Base-by-base conservation (phyloP, 2,888 invertebrate genomes). In the Drosophila mettleri region DNA sequence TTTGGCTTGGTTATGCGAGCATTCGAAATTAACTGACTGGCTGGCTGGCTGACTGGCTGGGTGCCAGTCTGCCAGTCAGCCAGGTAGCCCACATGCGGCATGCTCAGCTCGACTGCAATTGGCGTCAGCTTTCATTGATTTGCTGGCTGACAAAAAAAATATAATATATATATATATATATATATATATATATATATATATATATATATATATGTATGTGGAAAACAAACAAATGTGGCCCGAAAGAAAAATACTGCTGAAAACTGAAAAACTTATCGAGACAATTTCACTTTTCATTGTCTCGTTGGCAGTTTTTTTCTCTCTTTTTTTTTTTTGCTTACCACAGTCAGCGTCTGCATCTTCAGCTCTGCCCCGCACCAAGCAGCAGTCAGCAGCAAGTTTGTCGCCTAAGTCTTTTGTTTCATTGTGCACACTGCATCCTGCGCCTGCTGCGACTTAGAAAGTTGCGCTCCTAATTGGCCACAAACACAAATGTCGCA, bases 231-330 rank as follows among this genome's bases (percentile, higher is more conserved):
- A 61, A 73, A 83, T 69, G 78, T 71, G 84, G 78, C 62, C 64
- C 53, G 58, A 61, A 74, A 68, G 69, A 65, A 73, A 41, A 68
- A 62, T 54, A 62, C 48, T 39, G 53, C 64, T 70, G 58, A 70
- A 73, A 73, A 69, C 74, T 69, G 72, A 77, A 83, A 83, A 77
- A 78, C 55, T 67, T 59, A 80, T 80, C 80, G 80, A 70, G 78
- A 74, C 80, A 86, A 85, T 82, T 82, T 82, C 81, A 85, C 81
- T 82, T 82, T 82, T 80, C 77, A 86, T 82, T 82, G 80, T 78
- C 55, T 75, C 53, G 74, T 49, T 67, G 57, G 10, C 4, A 10
- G n/a, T 9, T 52, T 18, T 24, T 38, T 29, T 18, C 14, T 22
- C 10, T 33, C 3, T 18, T 18, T 29, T 3, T 18, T 46, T 41